Evolutionary conservation across 2,113 vertebrate species (phyloP), one percentile per base, ranked within the genome.

Genomic region (Bujurquina vittata): DNA sequence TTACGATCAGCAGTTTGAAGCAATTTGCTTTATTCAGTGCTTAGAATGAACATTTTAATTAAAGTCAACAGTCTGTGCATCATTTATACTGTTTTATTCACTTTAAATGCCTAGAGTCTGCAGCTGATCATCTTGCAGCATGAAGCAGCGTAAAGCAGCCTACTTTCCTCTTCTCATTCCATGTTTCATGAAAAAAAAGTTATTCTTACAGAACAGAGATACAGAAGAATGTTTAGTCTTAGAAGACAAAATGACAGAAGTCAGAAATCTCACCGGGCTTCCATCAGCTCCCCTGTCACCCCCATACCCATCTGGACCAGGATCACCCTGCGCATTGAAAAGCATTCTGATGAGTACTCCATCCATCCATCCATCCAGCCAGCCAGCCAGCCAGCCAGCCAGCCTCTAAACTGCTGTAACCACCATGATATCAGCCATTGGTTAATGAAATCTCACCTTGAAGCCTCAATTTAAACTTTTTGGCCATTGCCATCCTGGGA

Each of bases 261-360:
- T 18, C 22, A 56, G 10, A 52, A 55, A 8, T 26, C 90, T 88
- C 83, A 95, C 95, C 67, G 0, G 29, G 37, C 83, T 86, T 87
- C 94, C 94, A 37, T 0, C 1, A 10, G 46, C 35, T 22, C 94
- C 94, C 31, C 1, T 0, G 3, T 15, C 57, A 8, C 88, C 92
- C 2, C 15, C 17, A 2, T 0, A 1, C 7, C 94, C 94, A 15
- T 88, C 76, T 5, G 0, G 2, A 20, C 94, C 94, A 78, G 61
- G n/a, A 12, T 54, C 22, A 17, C 94, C 94, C 93, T 95, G 77
- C 35, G n/a, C 29, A 75, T 26, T 35, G 7, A 52, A n/a, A 57
- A 6, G 29, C 40, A 23, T 15, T 29, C 5, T 33, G 26, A 55
- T 33, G 2, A 37, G 35, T 9, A 37, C 35, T 37, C 7, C 33